A percentile compares a stretch with the other conserved stretches of the same genome.
These are phyloP conservation scores for Pammene fasciana DNA, from an alignment of 2,888 invertebrate species.

Conservation along the genomic window DNA sequence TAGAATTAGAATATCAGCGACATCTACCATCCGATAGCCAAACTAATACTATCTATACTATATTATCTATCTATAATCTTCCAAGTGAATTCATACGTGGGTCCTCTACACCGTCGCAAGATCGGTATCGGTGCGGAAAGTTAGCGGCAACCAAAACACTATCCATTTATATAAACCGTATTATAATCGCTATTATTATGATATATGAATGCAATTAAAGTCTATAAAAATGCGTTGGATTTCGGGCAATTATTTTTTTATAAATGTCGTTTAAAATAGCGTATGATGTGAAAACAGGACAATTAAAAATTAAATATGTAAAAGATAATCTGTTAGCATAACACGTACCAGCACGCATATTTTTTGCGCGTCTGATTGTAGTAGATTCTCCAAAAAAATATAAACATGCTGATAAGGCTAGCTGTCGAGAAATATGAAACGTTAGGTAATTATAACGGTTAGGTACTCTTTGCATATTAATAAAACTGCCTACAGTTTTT, in stretches of 20 bases:
- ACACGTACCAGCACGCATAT: background rate
- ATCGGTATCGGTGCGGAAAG: slow-evolving; percentile 24
- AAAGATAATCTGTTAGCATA: background rate
- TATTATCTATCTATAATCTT: slow-evolving; percentile 1
- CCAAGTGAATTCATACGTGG: slow-evolving; percentile 9
- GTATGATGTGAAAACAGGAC: background rate
- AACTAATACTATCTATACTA: background rate
- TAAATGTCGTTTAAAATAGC: background rate
- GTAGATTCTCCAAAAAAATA: too few species aligned
- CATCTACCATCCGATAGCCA: slow-evolving; percentile 12
- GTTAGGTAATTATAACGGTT: too few species aligned
- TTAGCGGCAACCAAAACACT: slow-evolving; percentile 12
- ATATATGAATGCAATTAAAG: slow-evolving; percentile 25
- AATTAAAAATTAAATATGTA: slow-evolving; percentile 4
- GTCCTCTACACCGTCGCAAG: slow-evolving; percentile 1
- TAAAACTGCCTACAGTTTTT: too few species aligned
- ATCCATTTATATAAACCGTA: slow-evolving; percentile 4
- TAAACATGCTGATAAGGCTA: too few species aligned
- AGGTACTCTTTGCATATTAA: too few species aligned
- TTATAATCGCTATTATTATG: slow-evolving; percentile 17
- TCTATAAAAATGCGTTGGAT: slow-evolving; percentile 22
- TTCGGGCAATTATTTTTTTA: background rate
- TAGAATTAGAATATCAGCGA: slow-evolving; percentile 4
- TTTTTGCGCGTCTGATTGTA: background rate
- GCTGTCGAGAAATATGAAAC: too few species aligned